Evolutionary conservation across 2,113 vertebrate species (phyloP), one percentile per base, ranked within the genome.

Genomic region (Barnardius zonarius): DNA sequence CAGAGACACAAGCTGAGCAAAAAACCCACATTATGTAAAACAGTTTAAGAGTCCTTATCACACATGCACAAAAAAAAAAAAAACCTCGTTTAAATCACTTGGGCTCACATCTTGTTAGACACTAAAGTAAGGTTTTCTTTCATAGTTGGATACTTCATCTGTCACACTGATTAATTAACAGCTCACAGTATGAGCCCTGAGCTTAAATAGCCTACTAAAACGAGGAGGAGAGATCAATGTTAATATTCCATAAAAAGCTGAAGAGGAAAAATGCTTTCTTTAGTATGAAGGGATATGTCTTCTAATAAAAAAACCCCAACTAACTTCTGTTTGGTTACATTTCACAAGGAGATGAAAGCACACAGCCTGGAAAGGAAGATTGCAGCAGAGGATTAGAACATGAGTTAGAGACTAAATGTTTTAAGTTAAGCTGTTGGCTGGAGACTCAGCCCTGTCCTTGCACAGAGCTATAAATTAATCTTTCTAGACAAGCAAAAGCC

Each of bases 151-250:
- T 96, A 97, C 95, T 97, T 98, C 97, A 96, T 98, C 96, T 96
- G 96, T 97, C 97, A 96, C 96, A 97, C 98, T 98, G 96, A 98
- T 98, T 98, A 98, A 98, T 98, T 98, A 98, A 97, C 96, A 85
- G 92, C 91, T 96, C 97, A 73, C 98, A 97, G 79, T 96, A 90
- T 93, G 92, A 96, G 86, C 85, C 86, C 91, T 92, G 96, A 97
- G 86, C 93, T 97, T 96, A 95, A 92, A 91, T 39, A 85, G 83
- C 88, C 97, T 95, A 74, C 85, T 94, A 91, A 97, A 98, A 98
- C 0, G 55, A 97, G 41, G 77, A 92, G 70, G 57, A 80, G 86
- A 97, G 68, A 93, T 92, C 83, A 81, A 70, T 33, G 15, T 67
- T 95, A 95, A 94, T 96, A 96, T 95, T 80, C 83, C 73, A 93